Conservation (phyloP, 2,113 vertebrate species). For the Columbina picui region DNA sequence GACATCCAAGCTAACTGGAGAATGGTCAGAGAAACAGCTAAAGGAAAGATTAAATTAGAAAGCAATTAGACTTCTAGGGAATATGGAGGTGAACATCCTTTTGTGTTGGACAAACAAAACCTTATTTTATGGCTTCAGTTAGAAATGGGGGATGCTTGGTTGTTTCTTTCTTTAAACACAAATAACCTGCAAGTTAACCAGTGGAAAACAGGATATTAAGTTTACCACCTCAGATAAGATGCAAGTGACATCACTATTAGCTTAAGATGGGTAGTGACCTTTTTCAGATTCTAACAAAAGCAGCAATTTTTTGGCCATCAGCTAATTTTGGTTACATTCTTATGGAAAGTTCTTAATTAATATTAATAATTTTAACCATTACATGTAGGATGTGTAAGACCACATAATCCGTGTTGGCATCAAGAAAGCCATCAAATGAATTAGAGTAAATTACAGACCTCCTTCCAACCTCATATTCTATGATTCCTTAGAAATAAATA, state of each 20-base stretch:
- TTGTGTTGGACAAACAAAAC: neutral
- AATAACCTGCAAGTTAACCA: neutral
- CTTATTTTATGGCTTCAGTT: neutral
- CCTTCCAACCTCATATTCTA: no score
- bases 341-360: neutral
- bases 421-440: neutral
- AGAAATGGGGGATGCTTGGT: neutral
- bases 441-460: neutral
- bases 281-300: slow-evolving; percentile 40
- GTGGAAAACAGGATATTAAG: neutral
- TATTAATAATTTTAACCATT: neutral
- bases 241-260: slow-evolving; percentile 34
- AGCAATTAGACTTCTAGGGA: neutral
- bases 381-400: neutral
- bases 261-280: neutral
- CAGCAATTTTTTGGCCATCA: slow-evolving; percentile 13
- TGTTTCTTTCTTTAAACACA: neutral
- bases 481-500: neutral
- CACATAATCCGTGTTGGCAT: neutral
- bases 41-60: neutral
- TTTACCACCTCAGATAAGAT: slow-evolving; percentile 31
- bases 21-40: neutral
- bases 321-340: slow-evolving; percentile 23
- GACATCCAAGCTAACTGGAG: neutral
- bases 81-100: neutral